Conservation (phyloP, 2,113 vertebrate species). For the Brienomyrus longianalis region DNA sequence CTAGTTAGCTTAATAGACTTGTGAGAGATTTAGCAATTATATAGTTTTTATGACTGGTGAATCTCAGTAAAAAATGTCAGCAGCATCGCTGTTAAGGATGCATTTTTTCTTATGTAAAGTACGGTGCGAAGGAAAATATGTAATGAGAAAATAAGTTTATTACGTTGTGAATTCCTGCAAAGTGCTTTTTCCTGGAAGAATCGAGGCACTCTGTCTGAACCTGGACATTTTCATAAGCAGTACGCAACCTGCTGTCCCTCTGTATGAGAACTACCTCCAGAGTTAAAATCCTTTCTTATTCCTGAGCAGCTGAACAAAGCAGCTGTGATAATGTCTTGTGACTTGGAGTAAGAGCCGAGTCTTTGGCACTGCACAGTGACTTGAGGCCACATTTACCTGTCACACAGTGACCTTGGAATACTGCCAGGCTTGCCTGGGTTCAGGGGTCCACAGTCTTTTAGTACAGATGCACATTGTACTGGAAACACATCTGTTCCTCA, state of each 20-base stretch:
- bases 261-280: neutral
- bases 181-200: neutral
- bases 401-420: slow-evolving; percentile 28
- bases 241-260: neutral
- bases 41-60: neutral
- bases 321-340: neutral
- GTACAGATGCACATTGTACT: slow-evolving; percentile 23
- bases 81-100: neutral
- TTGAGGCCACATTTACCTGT: slow-evolving; percentile 13
- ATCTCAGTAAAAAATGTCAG: neutral
- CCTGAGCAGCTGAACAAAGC: neutral
- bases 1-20: neutral
- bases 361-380: slow-evolving; percentile 13
- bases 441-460: slow-evolving; percentile 20
- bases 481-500: slow-evolving; percentile 39
- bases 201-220: neutral
- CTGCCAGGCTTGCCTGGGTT: slow-evolving; percentile 18
- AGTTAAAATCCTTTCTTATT: neutral
- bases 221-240: neutral
- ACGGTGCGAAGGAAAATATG: neutral
- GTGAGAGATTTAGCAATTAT: neutral
- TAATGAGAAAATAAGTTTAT: neutral
- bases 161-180: neutral
- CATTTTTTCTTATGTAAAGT: neutral
- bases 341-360: neutral